Evolutionary conservation across 2,113 vertebrate genomes (phyloP).

Genomic region (Corythaeola cristata): DNA sequence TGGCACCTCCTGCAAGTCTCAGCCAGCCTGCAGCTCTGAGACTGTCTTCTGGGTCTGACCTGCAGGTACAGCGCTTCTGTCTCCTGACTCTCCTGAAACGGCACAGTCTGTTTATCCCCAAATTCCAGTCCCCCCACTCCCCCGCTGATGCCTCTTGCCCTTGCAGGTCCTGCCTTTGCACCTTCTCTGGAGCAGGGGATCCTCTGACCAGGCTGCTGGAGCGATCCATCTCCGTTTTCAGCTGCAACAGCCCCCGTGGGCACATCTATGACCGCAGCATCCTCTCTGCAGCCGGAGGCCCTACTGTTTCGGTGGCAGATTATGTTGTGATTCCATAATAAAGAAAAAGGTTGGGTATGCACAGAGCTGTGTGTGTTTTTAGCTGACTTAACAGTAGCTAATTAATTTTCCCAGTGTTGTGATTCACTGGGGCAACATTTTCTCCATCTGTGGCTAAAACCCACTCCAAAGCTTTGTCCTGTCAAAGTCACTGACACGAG

Average conservation of each 20-base stretch:
- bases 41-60: background rate
- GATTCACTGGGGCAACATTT: background rate
- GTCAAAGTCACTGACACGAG: background rate
- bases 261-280: background rate
- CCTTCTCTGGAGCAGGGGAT: background rate
- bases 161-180: background rate
- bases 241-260: background rate
- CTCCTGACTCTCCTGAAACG: background rate
- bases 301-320: background rate
- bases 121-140: background rate
- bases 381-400: background rate
- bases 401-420: background rate
- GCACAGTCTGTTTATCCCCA: background rate
- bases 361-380: fast-evolving
- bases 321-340: background rate
- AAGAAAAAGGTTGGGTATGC: background rate
- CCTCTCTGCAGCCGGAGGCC: background rate
- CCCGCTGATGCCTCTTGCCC: background rate
- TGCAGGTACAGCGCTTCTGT: background rate
- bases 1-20: background rate
- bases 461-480: background rate
- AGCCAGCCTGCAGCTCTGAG: background rate
- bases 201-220: background rate
- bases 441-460: background rate
- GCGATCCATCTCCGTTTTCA: fast-evolving